These are phyloP conservation scores for Chaunax sp. DNA, from an alignment of 2,797 vertebrate species.

Conservation along the genomic window DNA sequence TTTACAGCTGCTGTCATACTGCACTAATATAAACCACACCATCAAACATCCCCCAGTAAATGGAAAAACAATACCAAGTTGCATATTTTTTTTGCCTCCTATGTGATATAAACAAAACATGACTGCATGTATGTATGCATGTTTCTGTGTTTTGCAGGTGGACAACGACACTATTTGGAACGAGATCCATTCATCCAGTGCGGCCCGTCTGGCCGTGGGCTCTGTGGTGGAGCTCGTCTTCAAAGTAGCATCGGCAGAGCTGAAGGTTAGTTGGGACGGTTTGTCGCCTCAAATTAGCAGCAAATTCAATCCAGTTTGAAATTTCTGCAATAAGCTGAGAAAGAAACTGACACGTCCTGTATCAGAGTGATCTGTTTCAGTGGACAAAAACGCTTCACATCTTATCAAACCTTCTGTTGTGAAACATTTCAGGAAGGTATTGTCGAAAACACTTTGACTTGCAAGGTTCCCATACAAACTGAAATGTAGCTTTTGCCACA, in stretches of 20 bases:
- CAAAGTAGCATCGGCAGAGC: constrained; percentile 94
- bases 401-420: too few relatives aligned
- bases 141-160: constrained; percentile 81
- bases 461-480: too few relatives aligned
- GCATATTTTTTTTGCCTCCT: neutral
- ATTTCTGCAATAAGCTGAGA: too few relatives aligned
- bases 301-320: too few relatives aligned
- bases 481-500: too few relatives aligned
- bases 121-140: neutral
- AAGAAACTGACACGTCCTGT: too few relatives aligned
- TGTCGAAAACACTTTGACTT: too few relatives aligned
- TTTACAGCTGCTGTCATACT: constrained; percentile 25
- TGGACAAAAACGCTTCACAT: too few relatives aligned
- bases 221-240: constrained; percentile 97
- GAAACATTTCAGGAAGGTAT: too few relatives aligned
- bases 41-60: constrained; percentile 23
- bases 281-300: neutral
- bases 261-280: constrained; percentile 86
- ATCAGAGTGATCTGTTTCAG: too few relatives aligned
- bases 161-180: constrained; percentile 99
- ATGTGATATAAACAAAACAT: constrained; percentile 13
- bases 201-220: constrained; percentile 94
- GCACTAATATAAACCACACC: constrained; percentile 14
- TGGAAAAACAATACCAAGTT: constrained; percentile 24
- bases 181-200: constrained; percentile 94